A percentile compares a stretch with the other conserved stretches of the same genome.
Evolutionary conservation across 2,888 invertebrate genomes (phyloP).

Genomic region (Criorhina ranunculi): DNA sequence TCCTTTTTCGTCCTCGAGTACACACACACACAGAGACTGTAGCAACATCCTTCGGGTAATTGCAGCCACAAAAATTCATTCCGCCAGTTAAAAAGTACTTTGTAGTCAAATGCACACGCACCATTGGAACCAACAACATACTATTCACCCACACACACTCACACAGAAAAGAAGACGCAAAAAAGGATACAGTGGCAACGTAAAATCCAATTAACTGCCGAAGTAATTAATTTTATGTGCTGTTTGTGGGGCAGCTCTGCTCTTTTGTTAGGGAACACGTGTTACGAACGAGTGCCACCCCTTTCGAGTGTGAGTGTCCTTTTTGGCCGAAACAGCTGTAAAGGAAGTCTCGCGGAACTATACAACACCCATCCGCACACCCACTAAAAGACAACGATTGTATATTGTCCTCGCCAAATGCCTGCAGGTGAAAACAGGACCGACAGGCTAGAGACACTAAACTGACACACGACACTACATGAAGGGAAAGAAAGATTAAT

Average conservation of each 20-base stretch:
- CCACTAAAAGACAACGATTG: background rate
- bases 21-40: background rate
- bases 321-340: background rate
- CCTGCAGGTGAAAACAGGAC: conserved; percentile 31
- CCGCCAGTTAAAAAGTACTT: conserved; percentile 13
- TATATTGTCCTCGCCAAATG: background rate
- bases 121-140: background rate
- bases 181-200: background rate
- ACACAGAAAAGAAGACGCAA: background rate
- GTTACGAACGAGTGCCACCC: background rate
- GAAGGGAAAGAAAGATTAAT: conserved; percentile 39
- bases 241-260: background rate
- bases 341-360: background rate
- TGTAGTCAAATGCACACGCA: conserved; percentile 26
- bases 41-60: conserved; percentile 3
- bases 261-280: background rate
- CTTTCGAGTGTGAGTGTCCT: background rate
- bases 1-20: background rate
- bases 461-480: conserved; percentile 33
- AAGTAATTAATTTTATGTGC: conserved; percentile 39
- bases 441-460: conserved; percentile 7
- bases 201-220: conserved; percentile 28
- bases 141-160: background rate
- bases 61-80: conserved; percentile 17
- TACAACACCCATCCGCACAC: background rate